Percentiles rank a stretch among this genome's conserved stretches.
These are phyloP conservation scores for Raja brachyura DNA, from an alignment of 2,113 vertebrate species.

Conservation along the genomic window DNA sequence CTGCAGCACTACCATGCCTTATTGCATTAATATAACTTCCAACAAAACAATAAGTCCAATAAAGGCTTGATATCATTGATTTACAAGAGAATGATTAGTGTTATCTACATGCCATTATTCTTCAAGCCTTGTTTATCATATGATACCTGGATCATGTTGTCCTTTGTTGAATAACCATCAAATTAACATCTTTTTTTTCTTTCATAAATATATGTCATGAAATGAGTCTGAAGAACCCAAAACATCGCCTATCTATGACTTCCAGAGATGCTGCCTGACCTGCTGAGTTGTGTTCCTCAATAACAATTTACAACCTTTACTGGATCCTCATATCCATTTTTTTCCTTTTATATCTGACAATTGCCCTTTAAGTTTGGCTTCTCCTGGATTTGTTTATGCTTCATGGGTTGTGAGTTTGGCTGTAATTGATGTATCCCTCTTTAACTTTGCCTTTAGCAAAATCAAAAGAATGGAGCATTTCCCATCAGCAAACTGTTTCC, in stretches of 20 bases:
- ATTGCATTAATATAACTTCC: not conserved
- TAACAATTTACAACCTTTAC: not conserved
- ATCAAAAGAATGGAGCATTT: not conserved
- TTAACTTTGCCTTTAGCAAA: not conserved
- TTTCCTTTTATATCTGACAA: not conserved
- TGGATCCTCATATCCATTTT: not conserved
- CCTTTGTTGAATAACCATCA: not conserved
- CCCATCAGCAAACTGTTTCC: not conserved
- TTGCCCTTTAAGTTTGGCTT: not conserved
- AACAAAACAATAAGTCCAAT: not conserved
- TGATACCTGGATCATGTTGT: not conserved
- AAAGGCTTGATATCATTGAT: not conserved
- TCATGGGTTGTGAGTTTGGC: not conserved
- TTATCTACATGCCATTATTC: not conserved
- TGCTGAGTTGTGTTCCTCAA: no score
- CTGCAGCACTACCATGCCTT: no score
- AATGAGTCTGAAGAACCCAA: no score
- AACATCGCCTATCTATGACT: no score
- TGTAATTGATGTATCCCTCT: not conserved
- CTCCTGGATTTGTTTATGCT: not conserved
- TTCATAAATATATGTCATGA: not conserved
- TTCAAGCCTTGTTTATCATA: not conserved
- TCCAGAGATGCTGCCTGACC: no score
- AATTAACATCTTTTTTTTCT: not conserved
- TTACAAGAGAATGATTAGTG: no score